A percentile compares a stretch with the other conserved stretches of the same genome.
Conservation (phyloP, 2,113 vertebrate genomes). For the Columba livia region DNA sequence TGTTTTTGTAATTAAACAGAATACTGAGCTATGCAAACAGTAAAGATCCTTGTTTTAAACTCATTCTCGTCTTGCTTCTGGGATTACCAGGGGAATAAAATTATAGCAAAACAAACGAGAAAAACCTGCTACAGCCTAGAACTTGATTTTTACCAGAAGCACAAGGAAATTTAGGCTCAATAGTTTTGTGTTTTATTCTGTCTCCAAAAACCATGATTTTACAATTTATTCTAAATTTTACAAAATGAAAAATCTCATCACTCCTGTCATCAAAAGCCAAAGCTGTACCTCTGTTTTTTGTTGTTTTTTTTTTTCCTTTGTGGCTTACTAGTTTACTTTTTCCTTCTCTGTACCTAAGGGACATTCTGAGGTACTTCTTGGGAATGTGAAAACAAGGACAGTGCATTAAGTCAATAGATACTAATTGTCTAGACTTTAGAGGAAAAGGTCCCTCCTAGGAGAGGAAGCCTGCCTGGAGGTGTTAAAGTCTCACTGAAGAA, state of each 20-base stretch:
- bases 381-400: neutral
- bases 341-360: neutral
- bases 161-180: constrained; percentile 34
- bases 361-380: neutral
- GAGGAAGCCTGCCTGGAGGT: neutral
- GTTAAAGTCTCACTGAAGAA: neutral
- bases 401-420: neutral
- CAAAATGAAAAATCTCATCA: constrained; percentile 20
- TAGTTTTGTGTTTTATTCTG: constrained; percentile 15
- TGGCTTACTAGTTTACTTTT: neutral
- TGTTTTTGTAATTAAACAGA: constrained; percentile 58
- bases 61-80: constrained; percentile 58
- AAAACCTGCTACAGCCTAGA: constrained; percentile 44
- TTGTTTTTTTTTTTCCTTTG: neutral
- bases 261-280: neutral
- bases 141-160: constrained; percentile 47
- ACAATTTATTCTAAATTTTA: constrained; percentile 28
- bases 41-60: constrained; percentile 60
- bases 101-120: constrained; percentile 54
- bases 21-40: constrained; percentile 51
- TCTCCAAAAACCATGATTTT: neutral
- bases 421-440: neutral
- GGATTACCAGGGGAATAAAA: constrained; percentile 56
- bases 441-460: neutral
- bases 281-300: neutral